These are phyloP conservation scores for Prionailurus viverrinus DNA, from an alignment of 2,113 vertebrate species.

Conservation along the genomic window DNA sequence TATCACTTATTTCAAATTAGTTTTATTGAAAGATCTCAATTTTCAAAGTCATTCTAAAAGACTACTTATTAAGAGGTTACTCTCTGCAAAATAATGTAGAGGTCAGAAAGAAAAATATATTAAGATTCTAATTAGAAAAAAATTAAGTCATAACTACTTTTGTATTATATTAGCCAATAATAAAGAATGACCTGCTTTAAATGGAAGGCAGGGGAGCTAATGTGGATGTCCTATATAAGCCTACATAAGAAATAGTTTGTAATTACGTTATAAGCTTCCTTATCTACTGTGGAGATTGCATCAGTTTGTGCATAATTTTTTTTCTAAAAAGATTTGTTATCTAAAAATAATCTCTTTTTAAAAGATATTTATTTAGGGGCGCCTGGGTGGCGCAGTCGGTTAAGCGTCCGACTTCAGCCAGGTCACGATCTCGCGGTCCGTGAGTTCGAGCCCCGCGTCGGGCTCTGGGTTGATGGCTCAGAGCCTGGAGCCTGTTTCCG, in stretches of 20 bases:
- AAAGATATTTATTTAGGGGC: too few relatives aligned
- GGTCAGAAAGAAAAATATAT: neutral
- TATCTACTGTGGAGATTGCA: neutral
- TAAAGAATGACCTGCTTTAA: neutral
- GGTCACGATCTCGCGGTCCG: too few relatives aligned
- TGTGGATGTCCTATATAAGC: neutral
- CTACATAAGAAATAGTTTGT: neutral
- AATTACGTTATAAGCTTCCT: neutral
- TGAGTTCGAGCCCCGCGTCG: too few relatives aligned
- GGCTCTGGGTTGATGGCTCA: too few relatives aligned
- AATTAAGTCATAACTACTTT: neutral
- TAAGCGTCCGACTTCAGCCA: too few relatives aligned
- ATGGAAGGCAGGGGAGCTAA: neutral
- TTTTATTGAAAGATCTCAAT: neutral
- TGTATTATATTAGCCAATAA: neutral
- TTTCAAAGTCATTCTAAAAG: neutral
- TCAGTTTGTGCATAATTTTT: neutral
- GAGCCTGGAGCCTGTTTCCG: too few relatives aligned
- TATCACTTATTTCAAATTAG: slow-evolving; percentile 25
- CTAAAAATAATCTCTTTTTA: neutral
- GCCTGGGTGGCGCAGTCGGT: too few relatives aligned
- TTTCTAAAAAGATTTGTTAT: neutral
- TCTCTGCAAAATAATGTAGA: neutral
- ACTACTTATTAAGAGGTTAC: neutral
- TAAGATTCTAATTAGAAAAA: neutral